These are phyloP conservation scores for Gallinago media DNA, from an alignment of 2,113 vertebrate species.

Conservation along the genomic window DNA sequence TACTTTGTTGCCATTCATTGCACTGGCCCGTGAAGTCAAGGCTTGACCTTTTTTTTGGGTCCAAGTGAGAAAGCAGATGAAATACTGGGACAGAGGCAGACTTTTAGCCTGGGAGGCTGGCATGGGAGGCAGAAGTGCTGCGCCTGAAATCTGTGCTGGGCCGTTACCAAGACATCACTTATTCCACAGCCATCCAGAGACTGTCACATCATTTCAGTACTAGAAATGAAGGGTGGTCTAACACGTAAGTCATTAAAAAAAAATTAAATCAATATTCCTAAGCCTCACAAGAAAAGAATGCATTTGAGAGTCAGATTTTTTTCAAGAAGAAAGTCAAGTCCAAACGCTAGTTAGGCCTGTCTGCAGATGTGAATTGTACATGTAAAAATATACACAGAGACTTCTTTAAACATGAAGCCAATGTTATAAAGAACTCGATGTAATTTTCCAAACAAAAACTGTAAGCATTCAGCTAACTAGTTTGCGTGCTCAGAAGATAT, in stretches of 20 bases:
- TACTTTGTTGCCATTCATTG: not conserved
- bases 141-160: conserved; percentile 55
- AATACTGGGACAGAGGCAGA: conserved; percentile 50
- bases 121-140: conserved; percentile 51
- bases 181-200: conserved; percentile 14
- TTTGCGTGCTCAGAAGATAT: conserved; percentile 14
- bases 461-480: not conserved
- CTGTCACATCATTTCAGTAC: conserved; percentile 44
- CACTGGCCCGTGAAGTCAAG: conserved; percentile 60
- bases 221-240: conserved; percentile 39
- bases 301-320: conserved; percentile 64
- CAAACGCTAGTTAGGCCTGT: conserved; percentile 53
- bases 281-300: conserved; percentile 49
- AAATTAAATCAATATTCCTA: conserved; percentile 19
- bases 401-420: conserved; percentile 35
- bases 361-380: conserved; percentile 57
- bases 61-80: conserved; percentile 70
- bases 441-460: conserved; percentile 52
- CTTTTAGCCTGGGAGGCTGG: conserved; percentile 71
- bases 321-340: conserved; percentile 58
- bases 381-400: conserved; percentile 64
- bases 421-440: not conserved
- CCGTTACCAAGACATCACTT: conserved; percentile 30
- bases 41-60: conserved; percentile 8
- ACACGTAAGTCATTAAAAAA: not conserved